Conservation (phyloP, 2,888 invertebrate genomes). For the Maniola hyperantus region DNA sequence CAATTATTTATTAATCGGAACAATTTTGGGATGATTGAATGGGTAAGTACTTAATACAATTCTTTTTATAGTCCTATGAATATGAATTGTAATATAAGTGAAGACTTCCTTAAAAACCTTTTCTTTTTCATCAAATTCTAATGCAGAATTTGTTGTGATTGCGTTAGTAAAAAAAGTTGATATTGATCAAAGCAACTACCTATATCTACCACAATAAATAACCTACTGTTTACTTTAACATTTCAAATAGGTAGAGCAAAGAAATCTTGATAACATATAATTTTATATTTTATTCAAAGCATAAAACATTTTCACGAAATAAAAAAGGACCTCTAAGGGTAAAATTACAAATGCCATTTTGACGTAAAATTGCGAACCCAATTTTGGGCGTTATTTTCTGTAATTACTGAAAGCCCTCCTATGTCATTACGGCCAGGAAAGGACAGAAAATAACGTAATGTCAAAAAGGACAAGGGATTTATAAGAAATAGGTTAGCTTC, state of each 20-base stretch:
- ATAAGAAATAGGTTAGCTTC: constrained; percentile 3
- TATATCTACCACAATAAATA: too few species aligned
- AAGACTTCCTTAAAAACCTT: neutral
- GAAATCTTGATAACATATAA: too few species aligned
- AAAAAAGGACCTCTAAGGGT: neutral
- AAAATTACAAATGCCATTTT: constrained; percentile 7
- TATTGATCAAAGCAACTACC: too few species aligned
- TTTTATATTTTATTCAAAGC: neutral
- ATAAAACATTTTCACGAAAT: neutral
- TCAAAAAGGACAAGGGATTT: constrained; percentile 6
- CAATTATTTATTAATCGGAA: neutral
- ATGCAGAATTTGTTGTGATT: too few species aligned
- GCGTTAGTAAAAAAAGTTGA: too few species aligned
- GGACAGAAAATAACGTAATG: constrained; percentile 12
- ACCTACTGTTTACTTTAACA: too few species aligned
- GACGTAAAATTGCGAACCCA: constrained; percentile 7
- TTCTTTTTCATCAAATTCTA: too few species aligned
- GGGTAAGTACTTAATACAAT: neutral
- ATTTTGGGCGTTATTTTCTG: constrained; percentile 18
- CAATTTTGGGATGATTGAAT: neutral
- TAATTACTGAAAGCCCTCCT: constrained; percentile 14
- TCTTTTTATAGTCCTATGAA: neutral
- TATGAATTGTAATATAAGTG: neutral
- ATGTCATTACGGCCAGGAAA: constrained; percentile 5
- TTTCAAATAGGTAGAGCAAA: too few species aligned